These are phyloP conservation scores for Erynnis tages DNA, from an alignment of 2,888 invertebrate genomes.

Conservation along the genomic window DNA sequence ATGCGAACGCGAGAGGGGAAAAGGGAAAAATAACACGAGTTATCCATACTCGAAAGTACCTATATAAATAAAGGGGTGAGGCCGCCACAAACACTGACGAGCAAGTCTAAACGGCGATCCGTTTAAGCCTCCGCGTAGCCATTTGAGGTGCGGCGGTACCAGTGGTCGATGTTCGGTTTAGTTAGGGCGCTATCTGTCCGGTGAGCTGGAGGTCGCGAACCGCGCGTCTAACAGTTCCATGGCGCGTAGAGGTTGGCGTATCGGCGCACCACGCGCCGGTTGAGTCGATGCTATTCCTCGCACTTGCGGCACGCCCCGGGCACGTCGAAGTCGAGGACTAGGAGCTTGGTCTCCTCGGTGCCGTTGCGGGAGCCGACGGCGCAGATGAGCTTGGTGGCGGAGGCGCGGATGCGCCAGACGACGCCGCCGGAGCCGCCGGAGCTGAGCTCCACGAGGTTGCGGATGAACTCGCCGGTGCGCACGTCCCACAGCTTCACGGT, in stretches of 20 bases:
- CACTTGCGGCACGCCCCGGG: constrained; percentile 85
- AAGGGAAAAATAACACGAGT: no score
- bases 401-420: constrained; percentile 97
- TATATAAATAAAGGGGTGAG: no score
- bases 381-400: constrained; percentile 97
- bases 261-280: constrained; percentile 72
- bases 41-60: no score
- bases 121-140: no score
- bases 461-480: constrained; percentile 96
- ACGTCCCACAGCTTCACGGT: constrained; percentile 99
- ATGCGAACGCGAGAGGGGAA: no score
- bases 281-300: constrained; percentile 74
- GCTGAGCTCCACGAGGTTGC: constrained; percentile 95
- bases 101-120: no score
- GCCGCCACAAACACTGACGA: no score
- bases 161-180: no score
- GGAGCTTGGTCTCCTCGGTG: constrained; percentile 98
- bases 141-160: no score
- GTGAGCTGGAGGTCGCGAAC: background rate
- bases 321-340: constrained; percentile 98
- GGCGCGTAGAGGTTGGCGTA: constrained; percentile 72
- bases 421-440: constrained; percentile 99
- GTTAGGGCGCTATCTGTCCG: background rate
- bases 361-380: constrained; percentile 99
- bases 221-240: constrained; percentile 57